Evolutionary conservation across 2,113 vertebrate genomes (phyloP).

Genomic region (Brachypodius melanocephalos): DNA sequence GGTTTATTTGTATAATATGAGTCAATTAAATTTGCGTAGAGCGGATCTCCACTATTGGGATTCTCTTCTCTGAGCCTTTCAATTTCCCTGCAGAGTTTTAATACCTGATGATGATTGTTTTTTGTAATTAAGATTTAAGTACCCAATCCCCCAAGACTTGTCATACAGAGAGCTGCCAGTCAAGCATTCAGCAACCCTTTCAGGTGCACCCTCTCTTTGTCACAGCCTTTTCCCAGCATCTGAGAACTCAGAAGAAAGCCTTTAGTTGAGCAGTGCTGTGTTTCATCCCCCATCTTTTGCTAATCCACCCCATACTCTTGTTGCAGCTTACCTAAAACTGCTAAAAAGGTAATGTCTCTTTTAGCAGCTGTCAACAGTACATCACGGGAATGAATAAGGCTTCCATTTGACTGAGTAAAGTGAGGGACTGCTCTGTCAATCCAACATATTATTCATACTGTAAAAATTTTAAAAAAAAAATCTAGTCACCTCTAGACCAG

Average conservation of each 20-base stretch:
- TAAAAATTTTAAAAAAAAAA: neutral
- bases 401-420: neutral
- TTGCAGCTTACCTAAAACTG: neutral
- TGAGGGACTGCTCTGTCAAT: neutral
- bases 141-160: slow-evolving; percentile 77
- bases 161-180: slow-evolving; percentile 77
- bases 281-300: slow-evolving; percentile 29
- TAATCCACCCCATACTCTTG: neutral
- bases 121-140: slow-evolving; percentile 87
- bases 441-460: neutral
- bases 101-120: slow-evolving; percentile 72
- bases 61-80: slow-evolving; percentile 62
- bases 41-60: slow-evolving; percentile 25
- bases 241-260: neutral
- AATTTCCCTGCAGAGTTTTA: slow-evolving; percentile 63
- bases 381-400: neutral
- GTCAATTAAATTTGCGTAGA: slow-evolving; percentile 64
- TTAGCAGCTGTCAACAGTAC: slow-evolving; percentile 11
- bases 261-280: neutral
- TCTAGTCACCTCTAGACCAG: neutral
- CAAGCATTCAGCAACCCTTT: slow-evolving; percentile 59
- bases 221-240: slow-evolving; percentile 6
- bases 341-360: slow-evolving; percentile 24
- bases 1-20: slow-evolving; percentile 66
- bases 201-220: slow-evolving; percentile 28